Percentiles rank a stretch among this genome's conserved stretches.
These are phyloP conservation scores for Chascanopsetta lugubris DNA, from an alignment of 2,113 vertebrate species.

Conservation along the genomic window DNA sequence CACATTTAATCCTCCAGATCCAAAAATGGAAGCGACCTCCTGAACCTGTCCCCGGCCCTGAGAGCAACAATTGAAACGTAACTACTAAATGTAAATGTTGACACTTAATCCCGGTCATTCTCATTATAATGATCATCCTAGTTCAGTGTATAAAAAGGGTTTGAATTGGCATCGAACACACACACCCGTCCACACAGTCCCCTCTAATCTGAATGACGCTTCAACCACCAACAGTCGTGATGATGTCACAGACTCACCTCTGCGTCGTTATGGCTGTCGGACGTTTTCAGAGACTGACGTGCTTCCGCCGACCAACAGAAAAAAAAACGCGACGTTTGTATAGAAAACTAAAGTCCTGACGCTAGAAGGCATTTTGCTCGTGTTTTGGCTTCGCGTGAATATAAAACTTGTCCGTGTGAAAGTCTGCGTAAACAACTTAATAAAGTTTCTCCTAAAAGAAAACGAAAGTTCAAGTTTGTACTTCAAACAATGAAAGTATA, in stretches of 20 bases:
- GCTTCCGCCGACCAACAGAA: constrained; percentile 19
- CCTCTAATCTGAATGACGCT: constrained; percentile 15
- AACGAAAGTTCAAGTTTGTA: constrained; percentile 26
- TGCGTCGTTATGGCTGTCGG: constrained; percentile 49
- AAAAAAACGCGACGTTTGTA: constrained; percentile 3
- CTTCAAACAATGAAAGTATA: constrained; percentile 57
- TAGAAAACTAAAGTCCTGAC: constrained; percentile 26
- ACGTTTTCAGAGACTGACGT: constrained; percentile 30
- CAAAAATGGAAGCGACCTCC: neutral
- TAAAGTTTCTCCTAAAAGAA: constrained; percentile 29
- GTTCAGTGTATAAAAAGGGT: constrained; percentile 25
- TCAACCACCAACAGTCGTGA: constrained; percentile 31
- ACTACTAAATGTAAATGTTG: constrained; percentile 25
- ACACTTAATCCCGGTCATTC: neutral
- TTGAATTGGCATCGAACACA: constrained; percentile 33
- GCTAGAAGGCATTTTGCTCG: constrained; percentile 49
- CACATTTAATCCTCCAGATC: neutral
- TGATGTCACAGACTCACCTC: constrained; percentile 3
- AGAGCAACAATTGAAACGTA: constrained; percentile 6
- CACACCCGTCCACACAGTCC: neutral
- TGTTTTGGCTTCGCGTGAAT: constrained; percentile 46
- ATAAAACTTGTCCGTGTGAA: constrained; percentile 41
- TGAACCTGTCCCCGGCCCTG: neutral
- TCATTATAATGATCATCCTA: neutral
- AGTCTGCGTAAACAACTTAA: constrained; percentile 32